Evolutionary conservation across 2,888 invertebrate species (phyloP), one percentile per base, ranked within the genome.

Genomic region (Bellardia bayeri): DNA sequence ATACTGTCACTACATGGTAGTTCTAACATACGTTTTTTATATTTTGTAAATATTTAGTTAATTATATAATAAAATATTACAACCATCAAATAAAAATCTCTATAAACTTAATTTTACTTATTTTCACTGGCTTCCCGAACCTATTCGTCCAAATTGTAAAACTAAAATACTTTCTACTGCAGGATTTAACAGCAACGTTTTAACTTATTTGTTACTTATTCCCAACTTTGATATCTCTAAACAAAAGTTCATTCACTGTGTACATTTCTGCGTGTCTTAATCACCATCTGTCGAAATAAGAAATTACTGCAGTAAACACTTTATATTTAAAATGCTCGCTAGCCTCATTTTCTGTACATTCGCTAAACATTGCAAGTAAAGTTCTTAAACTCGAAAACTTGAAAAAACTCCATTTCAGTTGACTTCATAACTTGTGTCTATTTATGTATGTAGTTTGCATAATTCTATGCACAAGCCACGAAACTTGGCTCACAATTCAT

Each of bases 401-500:
- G 2, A 66, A 42, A 45, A 78, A 78, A 45, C 61, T 16, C 23
- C 16, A 13, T 13, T 51, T 51, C 23, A 49, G 11, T 56, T 66
- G 49, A 79, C 83, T 79, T 79, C 69, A 78, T 84, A 84, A 78
- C 64, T 84, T 54, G n/a, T 49, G 9, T 54, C 56, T 58, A 71
- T 58, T 54, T 54, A 63, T 54, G 14, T 11, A 8, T 49, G 3
- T 40, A 37, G 14, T 11, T 3, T 49, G 3, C 40, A 37, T 72
- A 61, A 40, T 23, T 30, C 30, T 66, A 76, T 56, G 56, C 56
- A 76, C 72, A 45, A 71, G 66, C 80, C 76, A 71, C 75, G 68
- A 66, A 81, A 87, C 61, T 87, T 83, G 80, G 83, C 86, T 83
- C 80, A 37, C 83, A 87, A 84, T 81, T 87, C 80, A 87, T 81